Evolutionary conservation across 1,140 invertebrate species (phyloP), one percentile per base, ranked within the genome.

Genomic region (Tribolium madens): DNA sequence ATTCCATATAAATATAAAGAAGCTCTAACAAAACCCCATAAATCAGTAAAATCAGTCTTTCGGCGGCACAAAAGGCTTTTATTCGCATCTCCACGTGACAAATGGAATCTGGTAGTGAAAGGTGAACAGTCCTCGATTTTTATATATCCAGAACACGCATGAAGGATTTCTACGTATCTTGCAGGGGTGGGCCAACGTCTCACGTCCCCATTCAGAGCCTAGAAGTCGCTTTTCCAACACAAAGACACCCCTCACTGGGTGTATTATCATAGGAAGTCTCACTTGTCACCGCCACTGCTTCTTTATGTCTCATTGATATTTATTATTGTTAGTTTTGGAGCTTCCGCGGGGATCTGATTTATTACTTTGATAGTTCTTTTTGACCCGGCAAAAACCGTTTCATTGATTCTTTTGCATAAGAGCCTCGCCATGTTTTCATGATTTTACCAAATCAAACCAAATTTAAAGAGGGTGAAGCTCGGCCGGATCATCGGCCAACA

Each of bases 31-130:
- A 75, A 75, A 76, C 78, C 57, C 64, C 76, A 75, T 79, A 79
- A 77, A 79, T 79, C 78, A 77, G 50, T 52, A 75, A 79, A 76
- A 80, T 80, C 79, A 80, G 69, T 80, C 79, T 77, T 79, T 79
- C 68, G 76, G 75, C 57, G 73, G 73, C 73, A 77, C 79, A 78
- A 78, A 78, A 73, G 73, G 60, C 73, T 70, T 80, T 77, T 78
- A 79, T 80, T 77, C 77, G 77, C 70, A 76, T 75, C 77, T 71
- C 52, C 76, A 75, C 75, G 79, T 85, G 84, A 85, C 83, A 84
- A 85, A 85, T 85, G 84, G 81, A 85, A 81, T 82, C 84, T 85
- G 83, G 77, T 80, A 80, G 81, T 84, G 84, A 85, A 83, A 85
- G 84, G 84, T 84, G 84, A 83, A 84, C 80, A 83, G 79, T 83